Evolutionary conservation across 2,888 invertebrate species (phyloP), one percentile per base, ranked within the genome.

Genomic region (Hybos culiciformis): DNA sequence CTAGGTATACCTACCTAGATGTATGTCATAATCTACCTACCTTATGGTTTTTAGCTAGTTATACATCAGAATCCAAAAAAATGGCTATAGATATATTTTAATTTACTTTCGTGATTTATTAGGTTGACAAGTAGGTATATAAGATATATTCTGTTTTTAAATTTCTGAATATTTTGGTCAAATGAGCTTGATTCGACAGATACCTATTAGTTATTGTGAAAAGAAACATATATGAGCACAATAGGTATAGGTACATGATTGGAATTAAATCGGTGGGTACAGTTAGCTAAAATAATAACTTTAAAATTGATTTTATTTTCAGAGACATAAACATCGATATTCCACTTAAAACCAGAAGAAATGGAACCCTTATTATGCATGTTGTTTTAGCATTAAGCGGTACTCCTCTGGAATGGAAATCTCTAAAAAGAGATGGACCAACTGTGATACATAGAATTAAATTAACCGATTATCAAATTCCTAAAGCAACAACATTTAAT

Each of bases 291-390:
- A 5, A 23, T 23, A 5, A 18, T 5, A n/a, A 23, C 20, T 26
- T n/a, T n/a, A 37, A 43, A 42, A 19, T 33, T 31, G 12, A 52
- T 38, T 12, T 37, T 45, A 29, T 45, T 34, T 66, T 34, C 59
- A 87, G 87, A 54, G 71, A 74, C 39, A 57, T 87, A 20, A 70
- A 68, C 41, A 62, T 93, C 41, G 71, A 76, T 49, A 68, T 93
- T 49, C 86, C 91, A 4, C 63, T 68, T 18, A 76, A 75, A 60
- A 86, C 84, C 0, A 71, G 83, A 12, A 75, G 78, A 44, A 94
- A 94, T 71, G 94, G 93, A 1, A 83, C 84, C 6, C 60, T 94
- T 37, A 83, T 72, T 58, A 73, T 91, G 57, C 86, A 90, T 62
- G 75, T 83, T 3, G 72, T 81, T 38, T 57, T 85, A 26, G 72